Percentiles rank a stretch among this genome's conserved stretches.
Evolutionary conservation across 2,888 invertebrate species (phyloP).

Genomic region (Ganaspis brasiliensis): DNA sequence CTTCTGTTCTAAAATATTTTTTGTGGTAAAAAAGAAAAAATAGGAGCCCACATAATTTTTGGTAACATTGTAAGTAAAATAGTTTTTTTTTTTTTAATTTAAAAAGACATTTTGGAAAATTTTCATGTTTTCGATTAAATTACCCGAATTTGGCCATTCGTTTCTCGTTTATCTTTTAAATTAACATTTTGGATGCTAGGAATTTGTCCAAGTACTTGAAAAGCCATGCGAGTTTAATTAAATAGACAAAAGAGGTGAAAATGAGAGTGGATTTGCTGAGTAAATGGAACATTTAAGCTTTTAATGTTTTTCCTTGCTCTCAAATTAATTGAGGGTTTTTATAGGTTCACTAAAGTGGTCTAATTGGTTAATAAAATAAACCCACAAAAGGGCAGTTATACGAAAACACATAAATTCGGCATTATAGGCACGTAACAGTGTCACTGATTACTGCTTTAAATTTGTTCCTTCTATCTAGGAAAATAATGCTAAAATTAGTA

Average conservation of each 20-base stretch:
- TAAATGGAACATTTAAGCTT: neutral
- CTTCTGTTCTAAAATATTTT: no score
- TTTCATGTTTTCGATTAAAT: neutral
- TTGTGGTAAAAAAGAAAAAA: no score
- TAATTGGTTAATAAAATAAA: conserved; percentile 26
- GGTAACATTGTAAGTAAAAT: no score
- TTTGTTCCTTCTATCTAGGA: neutral
- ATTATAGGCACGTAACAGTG: neutral
- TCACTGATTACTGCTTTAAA: neutral
- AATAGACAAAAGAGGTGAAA: conserved; percentile 22
- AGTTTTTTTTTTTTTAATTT: no score
- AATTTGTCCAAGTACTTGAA: neutral
- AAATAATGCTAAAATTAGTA: no score
- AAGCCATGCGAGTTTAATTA: conserved; percentile 1
- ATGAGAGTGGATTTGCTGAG: neutral
- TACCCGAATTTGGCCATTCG: neutral
- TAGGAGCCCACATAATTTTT: no score
- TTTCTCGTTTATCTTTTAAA: neutral
- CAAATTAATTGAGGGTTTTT: conserved; percentile 5
- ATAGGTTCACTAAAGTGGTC: neutral
- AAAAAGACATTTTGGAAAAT: neutral
- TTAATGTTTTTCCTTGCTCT: conserved; percentile 18
- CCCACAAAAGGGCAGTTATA: neutral
- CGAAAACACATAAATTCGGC: neutral
- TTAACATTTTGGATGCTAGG: neutral